These are phyloP conservation scores for Ligdia adustata DNA, from an alignment of 2,888 invertebrate species.

Conservation along the genomic window DNA sequence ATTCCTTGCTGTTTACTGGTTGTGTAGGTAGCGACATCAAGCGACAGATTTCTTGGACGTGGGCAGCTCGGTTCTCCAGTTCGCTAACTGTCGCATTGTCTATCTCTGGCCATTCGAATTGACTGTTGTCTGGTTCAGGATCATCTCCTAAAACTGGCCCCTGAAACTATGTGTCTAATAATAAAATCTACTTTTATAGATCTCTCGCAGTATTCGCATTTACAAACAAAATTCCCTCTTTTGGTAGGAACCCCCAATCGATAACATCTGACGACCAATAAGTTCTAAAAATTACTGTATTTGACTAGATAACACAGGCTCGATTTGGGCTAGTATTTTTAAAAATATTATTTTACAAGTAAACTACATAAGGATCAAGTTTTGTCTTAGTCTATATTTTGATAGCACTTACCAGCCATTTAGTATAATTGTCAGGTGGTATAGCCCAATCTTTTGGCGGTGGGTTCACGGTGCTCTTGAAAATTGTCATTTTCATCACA, in stretches of 20 bases:
- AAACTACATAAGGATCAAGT: too few relatives aligned
- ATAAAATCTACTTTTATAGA: too few relatives aligned
- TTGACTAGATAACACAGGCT: too few relatives aligned
- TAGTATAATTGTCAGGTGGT: conserved; percentile 76
- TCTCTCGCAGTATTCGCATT: too few relatives aligned
- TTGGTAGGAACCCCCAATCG: too few relatives aligned
- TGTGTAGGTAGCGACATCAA: conserved; percentile 55
- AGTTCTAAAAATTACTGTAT: too few relatives aligned
- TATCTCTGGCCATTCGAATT: conserved; percentile 62
- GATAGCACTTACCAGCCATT: conserved; percentile 77
- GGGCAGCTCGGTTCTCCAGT: conserved; percentile 73
- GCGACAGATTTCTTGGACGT: conserved; percentile 78
- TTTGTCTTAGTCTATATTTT: too few relatives aligned
- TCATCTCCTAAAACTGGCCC: conserved; percentile 67
- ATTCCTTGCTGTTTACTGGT: conserved; percentile 88
- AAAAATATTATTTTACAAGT: too few relatives aligned
- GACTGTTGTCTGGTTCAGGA: conserved; percentile 44
- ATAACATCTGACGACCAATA: too few relatives aligned
- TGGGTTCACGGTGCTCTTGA: conserved; percentile 65
- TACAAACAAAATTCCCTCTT: too few relatives aligned
- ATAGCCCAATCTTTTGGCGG: conserved; percentile 67
- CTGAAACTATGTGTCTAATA: conserved; percentile 72
- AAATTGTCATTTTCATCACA: conserved; percentile 78
- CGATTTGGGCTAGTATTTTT: too few relatives aligned
- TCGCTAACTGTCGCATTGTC: conserved; percentile 71